These are phyloP conservation scores for Anhinga anhinga DNA, from an alignment of 2,113 vertebrate genomes.

Conservation along the genomic window DNA sequence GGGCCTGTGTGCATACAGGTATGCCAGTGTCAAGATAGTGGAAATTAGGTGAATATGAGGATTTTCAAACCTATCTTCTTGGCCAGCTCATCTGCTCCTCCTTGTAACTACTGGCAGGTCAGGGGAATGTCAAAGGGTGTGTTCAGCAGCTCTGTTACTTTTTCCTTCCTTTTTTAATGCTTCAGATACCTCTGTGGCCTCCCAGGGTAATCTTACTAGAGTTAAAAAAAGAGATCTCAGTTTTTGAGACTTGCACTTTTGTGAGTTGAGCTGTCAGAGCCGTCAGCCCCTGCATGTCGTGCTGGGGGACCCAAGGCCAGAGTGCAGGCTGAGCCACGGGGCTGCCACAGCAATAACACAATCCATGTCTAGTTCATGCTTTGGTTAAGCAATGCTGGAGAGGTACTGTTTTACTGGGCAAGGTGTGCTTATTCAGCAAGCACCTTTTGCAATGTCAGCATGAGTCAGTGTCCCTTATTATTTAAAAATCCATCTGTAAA, in stretches of 20 bases:
- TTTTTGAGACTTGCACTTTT: neutral
- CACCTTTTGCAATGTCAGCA: neutral
- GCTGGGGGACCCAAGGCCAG: neutral
- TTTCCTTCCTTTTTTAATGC: neutral
- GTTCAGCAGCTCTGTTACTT: neutral
- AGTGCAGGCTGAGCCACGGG: neutral
- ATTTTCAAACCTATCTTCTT: neutral
- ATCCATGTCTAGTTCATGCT: neutral
- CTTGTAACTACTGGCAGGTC: neutral
- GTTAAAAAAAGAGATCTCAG: neutral
- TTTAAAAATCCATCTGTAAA: neutral
- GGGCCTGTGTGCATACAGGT: neutral
- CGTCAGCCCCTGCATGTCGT: rapidly evolving
- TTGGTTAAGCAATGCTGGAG: neutral
- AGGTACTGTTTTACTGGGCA: neutral
- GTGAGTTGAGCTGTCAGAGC: neutral
- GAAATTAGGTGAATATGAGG: neutral
- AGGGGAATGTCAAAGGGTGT: neutral
- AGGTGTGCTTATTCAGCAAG: neutral
- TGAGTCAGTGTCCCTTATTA: neutral
- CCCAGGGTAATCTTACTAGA: neutral
- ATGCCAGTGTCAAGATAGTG: neutral
- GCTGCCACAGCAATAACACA: neutral
- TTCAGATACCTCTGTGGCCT: neutral
- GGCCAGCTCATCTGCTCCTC: neutral